Base-by-base conservation (phyloP, 2,797 vertebrate species). In the Phrynocephalus forsythii region DNA sequence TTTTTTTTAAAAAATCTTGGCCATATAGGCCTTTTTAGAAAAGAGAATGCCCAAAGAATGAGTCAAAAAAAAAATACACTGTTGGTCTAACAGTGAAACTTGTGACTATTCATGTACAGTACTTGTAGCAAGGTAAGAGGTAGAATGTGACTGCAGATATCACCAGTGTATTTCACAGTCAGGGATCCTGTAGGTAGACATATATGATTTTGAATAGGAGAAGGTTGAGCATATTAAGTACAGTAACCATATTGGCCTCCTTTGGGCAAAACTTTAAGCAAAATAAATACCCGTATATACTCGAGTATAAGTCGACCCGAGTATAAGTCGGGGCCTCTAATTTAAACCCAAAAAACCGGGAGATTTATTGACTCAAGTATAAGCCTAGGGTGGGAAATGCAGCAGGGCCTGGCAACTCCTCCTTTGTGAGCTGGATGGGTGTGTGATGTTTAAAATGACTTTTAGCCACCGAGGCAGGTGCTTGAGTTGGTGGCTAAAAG, bases 161-260 rank as follows among this genome's bases (percentile, higher is more conserved):
- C 79, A 15, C 50, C 28, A 1, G 15, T 82, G 15, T 69, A 5
- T 77, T 68, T 52, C 2, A 38, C n/a, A 69, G 33, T 48, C 33
- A n/a, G n/a, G 18, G 76, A 60, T 24, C 5, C 50, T 15, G 44
- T 79, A n/a, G 9, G 26, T n/a, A 33, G 26, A 67, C 68, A 1
- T 2, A 50, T 69, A 84, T 2, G 80, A 38, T 82, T 63, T 86
- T 73, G 38, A 11, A 28, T 84, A 60, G 56, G 30, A 60, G n/a
- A 84, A 56, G 8, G 69, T 33, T 38, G 7, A 30, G n/a, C 7
- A 72, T 33, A 1, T 60, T 56, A 24, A 15, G 26, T 77, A 30
- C 79, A 87, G 77, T 72, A 84, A 79, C 33, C 71, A 3, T 66
- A 1, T 86, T 90, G 28, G 33, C 20, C 81, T 83, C 20, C 38